Evolutionary conservation across 2,797 vertebrate species (phyloP).

Genomic region (Buphagus erythrorhynchus): DNA sequence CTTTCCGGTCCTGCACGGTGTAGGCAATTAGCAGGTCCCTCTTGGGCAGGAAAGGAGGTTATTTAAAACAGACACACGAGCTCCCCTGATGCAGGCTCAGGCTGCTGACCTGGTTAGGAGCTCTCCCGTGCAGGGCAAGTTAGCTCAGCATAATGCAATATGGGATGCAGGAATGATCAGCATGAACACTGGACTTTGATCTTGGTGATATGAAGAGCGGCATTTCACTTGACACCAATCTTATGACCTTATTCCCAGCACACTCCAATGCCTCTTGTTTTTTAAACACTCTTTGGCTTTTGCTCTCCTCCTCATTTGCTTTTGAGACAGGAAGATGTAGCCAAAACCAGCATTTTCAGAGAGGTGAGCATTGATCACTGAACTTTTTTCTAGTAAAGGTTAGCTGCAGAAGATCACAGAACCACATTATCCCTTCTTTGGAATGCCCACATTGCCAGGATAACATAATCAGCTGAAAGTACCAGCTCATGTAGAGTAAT

Average conservation of each 20-base stretch:
- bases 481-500: background rate
- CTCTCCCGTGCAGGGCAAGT: background rate
- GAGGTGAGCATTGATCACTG: background rate
- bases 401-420: background rate
- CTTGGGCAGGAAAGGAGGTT: background rate
- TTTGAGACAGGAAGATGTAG: background rate
- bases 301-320: background rate
- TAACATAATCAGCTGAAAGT: background rate
- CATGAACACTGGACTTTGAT: background rate
- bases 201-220: background rate
- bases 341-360: background rate
- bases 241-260: background rate
- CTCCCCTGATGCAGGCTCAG: accelerated
- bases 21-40: background rate
- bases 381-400: background rate
- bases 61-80: background rate
- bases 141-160: background rate
- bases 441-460: background rate
- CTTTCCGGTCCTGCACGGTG: background rate
- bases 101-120: background rate
- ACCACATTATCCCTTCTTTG: background rate
- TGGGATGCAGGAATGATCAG: background rate
- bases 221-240: background rate
- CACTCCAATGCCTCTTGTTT: no score
- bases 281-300: background rate